A percentile compares a stretch with the other conserved stretches of the same genome.
phyloP scores from a whole-genome alignment of 2,113 vertebrate genomes.

The Gobius niger region DNA sequence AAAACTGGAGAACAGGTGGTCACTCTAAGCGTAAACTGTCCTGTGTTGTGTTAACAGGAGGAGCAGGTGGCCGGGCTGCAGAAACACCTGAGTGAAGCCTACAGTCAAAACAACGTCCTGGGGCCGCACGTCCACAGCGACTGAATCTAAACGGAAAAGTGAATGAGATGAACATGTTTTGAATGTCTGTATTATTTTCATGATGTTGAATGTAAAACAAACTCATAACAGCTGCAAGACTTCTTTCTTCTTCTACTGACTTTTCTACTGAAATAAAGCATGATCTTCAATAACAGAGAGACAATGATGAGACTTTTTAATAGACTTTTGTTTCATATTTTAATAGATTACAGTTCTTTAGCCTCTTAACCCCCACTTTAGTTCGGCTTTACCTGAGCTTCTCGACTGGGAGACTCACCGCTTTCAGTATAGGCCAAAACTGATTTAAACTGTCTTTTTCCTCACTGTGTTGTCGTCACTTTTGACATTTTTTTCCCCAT shows the following conservation, averaged over 20 bases:
- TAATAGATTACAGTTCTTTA: too few species aligned
- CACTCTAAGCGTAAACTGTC: not conserved
- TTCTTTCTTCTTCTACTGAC: not conserved
- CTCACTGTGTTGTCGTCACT: too few species aligned
- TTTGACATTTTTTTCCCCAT: too few species aligned
- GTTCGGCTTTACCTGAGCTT: too few species aligned
- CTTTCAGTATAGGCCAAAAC: too few species aligned
- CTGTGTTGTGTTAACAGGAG: slow-evolving; percentile 60
- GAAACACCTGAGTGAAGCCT: slow-evolving; percentile 49
- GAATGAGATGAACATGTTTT: not conserved
- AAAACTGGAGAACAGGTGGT: too few species aligned
- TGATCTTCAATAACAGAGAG: not conserved
- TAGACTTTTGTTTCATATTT: too few species aligned
- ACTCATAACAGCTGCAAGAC: not conserved
- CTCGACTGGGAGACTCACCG: too few species aligned
- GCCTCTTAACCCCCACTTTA: too few species aligned
- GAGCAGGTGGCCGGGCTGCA: slow-evolving; percentile 75
- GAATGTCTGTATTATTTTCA: not conserved
- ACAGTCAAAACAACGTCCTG: slow-evolving; percentile 40
- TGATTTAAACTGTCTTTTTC: too few species aligned
- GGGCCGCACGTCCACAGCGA: slow-evolving; percentile 37
- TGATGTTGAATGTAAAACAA: not conserved
- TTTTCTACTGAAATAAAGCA: not conserved
- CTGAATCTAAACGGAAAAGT: slow-evolving; percentile 23
- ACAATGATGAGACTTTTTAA: too few species aligned